Percentiles rank a stretch among this genome's conserved stretches.
phyloP scores from a whole-genome alignment of 2,888 invertebrate species.

The Drosophila quinaria region DNA sequence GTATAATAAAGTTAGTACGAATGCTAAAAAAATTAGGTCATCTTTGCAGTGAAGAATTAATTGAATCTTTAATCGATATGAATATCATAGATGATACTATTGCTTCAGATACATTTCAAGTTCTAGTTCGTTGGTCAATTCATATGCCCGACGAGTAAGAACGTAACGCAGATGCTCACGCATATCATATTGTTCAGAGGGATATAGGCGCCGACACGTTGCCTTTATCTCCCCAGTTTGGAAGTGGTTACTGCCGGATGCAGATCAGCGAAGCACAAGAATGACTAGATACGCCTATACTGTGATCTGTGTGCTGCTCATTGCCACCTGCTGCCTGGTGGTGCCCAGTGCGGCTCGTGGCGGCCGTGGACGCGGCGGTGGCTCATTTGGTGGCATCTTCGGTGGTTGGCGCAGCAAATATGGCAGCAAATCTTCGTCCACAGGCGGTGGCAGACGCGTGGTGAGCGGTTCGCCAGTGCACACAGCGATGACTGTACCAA shows the following conservation, averaged over 20 bases:
- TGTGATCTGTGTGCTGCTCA: slow-evolving; percentile 46
- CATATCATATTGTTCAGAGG: slow-evolving; percentile 51
- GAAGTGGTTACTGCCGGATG: slow-evolving; percentile 51
- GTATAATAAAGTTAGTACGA: no score
- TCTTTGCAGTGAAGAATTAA: no score
- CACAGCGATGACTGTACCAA: slow-evolving; percentile 68
- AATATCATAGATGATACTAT: neutral
- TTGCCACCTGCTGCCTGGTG: slow-evolving; percentile 46
- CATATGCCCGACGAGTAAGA: slow-evolving; percentile 12
- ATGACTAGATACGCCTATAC: slow-evolving; percentile 51
- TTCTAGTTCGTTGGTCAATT: neutral
- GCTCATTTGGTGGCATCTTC: slow-evolving; percentile 81
- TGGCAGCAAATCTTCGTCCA: slow-evolving; percentile 76
- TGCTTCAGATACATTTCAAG: neutral
- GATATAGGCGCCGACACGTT: slow-evolving; percentile 62
- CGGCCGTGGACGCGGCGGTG: slow-evolving; percentile 80
- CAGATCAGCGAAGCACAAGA: slow-evolving; percentile 46
- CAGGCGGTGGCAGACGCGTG: slow-evolving; percentile 69
- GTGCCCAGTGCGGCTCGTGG: slow-evolving; percentile 72
- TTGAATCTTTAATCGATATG: no score
- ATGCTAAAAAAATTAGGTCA: no score
- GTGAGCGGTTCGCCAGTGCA: slow-evolving; percentile 76
- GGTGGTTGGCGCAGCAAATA: slow-evolving; percentile 82
- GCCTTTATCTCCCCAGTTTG: slow-evolving; percentile 55
- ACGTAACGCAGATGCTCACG: slow-evolving; percentile 56